These are phyloP conservation scores for Pectinophora gossypiella DNA, from an alignment of 1,140 invertebrate species.

Conservation along the genomic window DNA sequence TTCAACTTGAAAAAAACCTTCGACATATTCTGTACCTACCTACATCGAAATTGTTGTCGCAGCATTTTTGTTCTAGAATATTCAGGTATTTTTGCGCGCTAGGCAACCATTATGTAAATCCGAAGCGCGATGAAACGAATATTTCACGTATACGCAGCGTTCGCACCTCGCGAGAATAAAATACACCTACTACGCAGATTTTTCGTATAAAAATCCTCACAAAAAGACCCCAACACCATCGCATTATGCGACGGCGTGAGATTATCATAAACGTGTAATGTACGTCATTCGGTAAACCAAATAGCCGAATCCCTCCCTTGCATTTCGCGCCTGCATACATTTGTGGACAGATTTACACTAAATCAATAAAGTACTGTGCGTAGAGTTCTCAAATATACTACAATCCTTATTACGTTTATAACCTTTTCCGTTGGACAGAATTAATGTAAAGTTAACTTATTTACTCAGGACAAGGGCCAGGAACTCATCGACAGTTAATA, in stretches of 20 bases:
- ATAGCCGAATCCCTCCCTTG: constrained; percentile 13
- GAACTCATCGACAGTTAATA: neutral
- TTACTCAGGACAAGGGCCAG: too few relatives aligned
- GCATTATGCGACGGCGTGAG: constrained; percentile 53
- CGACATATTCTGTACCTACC: too few relatives aligned
- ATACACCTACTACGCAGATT: constrained; percentile 40
- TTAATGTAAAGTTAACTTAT: too few relatives aligned
- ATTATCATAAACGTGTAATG: constrained; percentile 65
- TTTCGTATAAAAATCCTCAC: constrained; percentile 49
- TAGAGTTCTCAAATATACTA: too few relatives aligned
- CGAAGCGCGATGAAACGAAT: neutral
- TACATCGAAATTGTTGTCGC: too few relatives aligned
- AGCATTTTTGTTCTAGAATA: too few relatives aligned
- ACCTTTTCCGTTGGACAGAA: too few relatives aligned
- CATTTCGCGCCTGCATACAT: constrained; percentile 10
- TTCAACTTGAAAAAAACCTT: too few relatives aligned
- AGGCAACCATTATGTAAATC: constrained; percentile 1
- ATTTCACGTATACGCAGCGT: constrained; percentile 5
- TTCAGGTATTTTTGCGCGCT: too few relatives aligned
- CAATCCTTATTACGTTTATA: too few relatives aligned
- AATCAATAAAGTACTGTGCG: too few relatives aligned
- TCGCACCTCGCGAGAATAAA: constrained; percentile 39
- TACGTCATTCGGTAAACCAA: constrained; percentile 15
- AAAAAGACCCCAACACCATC: constrained; percentile 46
- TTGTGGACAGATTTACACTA: too few relatives aligned